A percentile compares a stretch with the other conserved stretches of the same genome.
phyloP scores from a whole-genome alignment of 2,797 vertebrate species.

The Sylvilagus floridanus region DNA sequence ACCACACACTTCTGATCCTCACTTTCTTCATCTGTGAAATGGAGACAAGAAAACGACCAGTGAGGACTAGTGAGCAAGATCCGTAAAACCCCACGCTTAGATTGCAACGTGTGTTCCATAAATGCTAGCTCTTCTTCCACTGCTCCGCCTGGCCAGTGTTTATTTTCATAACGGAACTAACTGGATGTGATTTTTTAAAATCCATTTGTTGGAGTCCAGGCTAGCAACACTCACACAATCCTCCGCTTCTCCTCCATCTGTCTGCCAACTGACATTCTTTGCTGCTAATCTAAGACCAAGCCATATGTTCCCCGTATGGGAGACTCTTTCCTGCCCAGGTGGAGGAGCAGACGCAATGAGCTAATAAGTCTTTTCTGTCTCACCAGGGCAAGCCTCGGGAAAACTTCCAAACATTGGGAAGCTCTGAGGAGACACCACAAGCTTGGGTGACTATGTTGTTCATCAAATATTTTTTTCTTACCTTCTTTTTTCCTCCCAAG shows the following conservation, averaged over 20 bases:
- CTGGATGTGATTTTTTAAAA: slow-evolving; percentile 64
- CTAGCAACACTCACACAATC: slow-evolving; percentile 54
- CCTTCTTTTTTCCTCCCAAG: slow-evolving; percentile 79
- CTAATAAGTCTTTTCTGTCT: slow-evolving; percentile 83
- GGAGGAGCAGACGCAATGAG: slow-evolving; percentile 78
- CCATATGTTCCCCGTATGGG: slow-evolving; percentile 82
- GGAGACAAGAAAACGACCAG: slow-evolving; percentile 9
- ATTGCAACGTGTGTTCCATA: not conserved
- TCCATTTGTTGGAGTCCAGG: slow-evolving; percentile 64
- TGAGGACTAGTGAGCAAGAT: not conserved
- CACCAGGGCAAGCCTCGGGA: slow-evolving; percentile 79
- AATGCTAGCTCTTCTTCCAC: not conserved
- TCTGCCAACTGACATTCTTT: slow-evolving; percentile 84
- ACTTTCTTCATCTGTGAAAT: slow-evolving; percentile 52
- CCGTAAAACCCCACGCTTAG: not conserved
- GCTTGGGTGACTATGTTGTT: slow-evolving; percentile 79
- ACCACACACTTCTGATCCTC: not conserved
- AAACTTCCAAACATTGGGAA: slow-evolving; percentile 79
- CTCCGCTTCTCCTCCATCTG: slow-evolving; percentile 78
- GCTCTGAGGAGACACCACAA: slow-evolving; percentile 78
- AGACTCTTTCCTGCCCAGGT: slow-evolving; percentile 82
- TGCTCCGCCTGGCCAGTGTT: not conserved
- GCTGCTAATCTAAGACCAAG: slow-evolving; percentile 80
- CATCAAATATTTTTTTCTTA: slow-evolving; percentile 76
- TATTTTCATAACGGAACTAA: slow-evolving; percentile 71